Percentiles rank a stretch among this genome's conserved stretches.
These are phyloP conservation scores for Antheraea assamensis DNA, from an alignment of 2,888 invertebrate species.

Conservation along the genomic window DNA sequence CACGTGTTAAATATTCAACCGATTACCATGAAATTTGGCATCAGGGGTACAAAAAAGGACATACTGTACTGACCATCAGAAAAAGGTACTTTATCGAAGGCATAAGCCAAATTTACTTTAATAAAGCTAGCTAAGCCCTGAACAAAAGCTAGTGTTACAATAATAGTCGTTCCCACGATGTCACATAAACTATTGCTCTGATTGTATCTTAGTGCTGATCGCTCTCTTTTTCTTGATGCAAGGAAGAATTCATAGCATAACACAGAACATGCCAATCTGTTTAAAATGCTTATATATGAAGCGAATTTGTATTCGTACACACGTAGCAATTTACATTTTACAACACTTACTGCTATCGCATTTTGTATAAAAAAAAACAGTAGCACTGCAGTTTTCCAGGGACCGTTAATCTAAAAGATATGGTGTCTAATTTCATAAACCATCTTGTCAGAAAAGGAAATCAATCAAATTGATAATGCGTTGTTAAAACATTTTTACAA, in stretches of 20 bases:
- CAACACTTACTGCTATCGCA: not conserved
- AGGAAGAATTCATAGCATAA: not conserved
- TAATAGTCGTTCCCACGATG: not conserved
- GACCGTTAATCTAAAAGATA: not conserved
- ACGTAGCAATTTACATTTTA: constrained; percentile 9
- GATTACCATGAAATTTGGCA: no score
- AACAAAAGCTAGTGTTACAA: not conserved
- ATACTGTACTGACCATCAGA: no score
- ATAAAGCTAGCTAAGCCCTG: no score
- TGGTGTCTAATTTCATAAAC: not conserved
- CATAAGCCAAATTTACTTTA: no score
- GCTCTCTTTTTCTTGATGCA: not conserved
- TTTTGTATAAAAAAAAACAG: not conserved
- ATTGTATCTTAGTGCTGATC: not conserved
- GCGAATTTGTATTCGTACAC: constrained; percentile 4
- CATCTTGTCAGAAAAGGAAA: not conserved
- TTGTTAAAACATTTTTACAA: no score
- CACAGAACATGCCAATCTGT: not conserved
- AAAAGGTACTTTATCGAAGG: no score
- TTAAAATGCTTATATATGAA: not conserved
- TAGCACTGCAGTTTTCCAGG: not conserved
- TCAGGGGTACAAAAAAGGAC: no score
- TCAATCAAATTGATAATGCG: no score
- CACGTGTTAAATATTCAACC: no score
- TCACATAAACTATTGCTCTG: not conserved